These are phyloP conservation scores for Podarcis lilfordi DNA, from an alignment of 2,797 vertebrate genomes.

Conservation along the genomic window DNA sequence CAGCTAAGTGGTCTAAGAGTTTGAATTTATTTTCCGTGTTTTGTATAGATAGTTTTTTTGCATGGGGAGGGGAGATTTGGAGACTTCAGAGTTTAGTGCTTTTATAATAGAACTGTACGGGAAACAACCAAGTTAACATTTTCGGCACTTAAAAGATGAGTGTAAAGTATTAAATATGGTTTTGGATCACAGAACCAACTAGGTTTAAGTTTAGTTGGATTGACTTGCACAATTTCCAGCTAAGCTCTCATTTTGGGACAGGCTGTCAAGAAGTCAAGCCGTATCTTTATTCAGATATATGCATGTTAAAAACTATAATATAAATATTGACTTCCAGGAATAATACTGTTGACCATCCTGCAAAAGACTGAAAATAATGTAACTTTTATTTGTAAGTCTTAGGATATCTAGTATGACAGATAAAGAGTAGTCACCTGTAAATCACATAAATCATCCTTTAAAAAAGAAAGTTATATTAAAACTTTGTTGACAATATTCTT, in stretches of 20 bases:
- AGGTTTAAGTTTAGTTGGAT: neutral
- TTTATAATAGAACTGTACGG: neutral
- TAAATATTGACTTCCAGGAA: neutral
- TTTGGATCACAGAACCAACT: neutral
- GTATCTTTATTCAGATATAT: neutral
- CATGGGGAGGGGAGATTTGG: neutral
- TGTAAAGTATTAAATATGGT: neutral
- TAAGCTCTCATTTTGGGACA: neutral
- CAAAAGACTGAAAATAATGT: neutral
- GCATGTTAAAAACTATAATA: neutral
- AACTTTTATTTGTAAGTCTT: neutral
- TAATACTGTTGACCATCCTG: neutral
- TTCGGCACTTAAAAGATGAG: too few species aligned
- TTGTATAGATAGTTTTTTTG: neutral
- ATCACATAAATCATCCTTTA: conserved; percentile 46
- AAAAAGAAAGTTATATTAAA: conserved; percentile 64
- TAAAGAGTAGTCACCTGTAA: conserved; percentile 58
- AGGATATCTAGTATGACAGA: neutral
- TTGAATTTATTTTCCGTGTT: neutral
- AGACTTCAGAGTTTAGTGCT: conserved; percentile 4
- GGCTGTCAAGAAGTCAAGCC: neutral
- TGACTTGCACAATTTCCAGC: neutral
- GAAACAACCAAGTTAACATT: too few species aligned
- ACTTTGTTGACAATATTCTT: conserved; percentile 64
- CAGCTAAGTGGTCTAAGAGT: neutral